Evolutionary conservation across 2,888 invertebrate genomes (phyloP).

Genomic region (Diachrysia chrysitis): DNA sequence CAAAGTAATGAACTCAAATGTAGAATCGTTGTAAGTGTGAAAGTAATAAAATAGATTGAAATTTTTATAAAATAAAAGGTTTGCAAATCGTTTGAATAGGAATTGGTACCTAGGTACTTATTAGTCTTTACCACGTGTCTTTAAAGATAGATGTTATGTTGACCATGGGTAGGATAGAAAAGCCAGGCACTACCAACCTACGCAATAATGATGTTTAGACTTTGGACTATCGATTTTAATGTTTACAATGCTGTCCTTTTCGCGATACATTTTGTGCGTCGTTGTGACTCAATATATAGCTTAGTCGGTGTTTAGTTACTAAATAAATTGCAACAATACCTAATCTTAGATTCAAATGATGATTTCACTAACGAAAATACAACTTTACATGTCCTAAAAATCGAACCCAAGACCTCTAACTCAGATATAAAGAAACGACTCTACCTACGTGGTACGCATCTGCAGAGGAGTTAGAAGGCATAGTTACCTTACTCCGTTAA

Average conservation of each 20-base stretch:
- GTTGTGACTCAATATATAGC: neutral
- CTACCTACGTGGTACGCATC: neutral
- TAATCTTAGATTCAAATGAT: neutral
- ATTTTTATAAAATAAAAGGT: no score
- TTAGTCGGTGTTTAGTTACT: neutral
- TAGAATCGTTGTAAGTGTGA: neutral
- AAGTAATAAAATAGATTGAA: no score
- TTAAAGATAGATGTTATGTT: no score
- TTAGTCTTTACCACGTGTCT: no score
- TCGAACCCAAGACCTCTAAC: neutral
- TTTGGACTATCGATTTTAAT: slow-evolving; percentile 1
- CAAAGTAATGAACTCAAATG: neutral
- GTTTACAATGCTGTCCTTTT: neutral
- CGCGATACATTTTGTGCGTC: neutral
- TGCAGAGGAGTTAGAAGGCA: neutral
- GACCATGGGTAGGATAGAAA: neutral
- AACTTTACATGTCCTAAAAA: neutral
- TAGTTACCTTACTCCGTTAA: neutral
- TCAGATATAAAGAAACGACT: neutral
- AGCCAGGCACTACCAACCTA: neutral
- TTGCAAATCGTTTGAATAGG: no score
- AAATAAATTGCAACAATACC: no score
- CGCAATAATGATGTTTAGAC: neutral
- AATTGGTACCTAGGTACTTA: no score
- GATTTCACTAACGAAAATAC: neutral